Evolutionary conservation across 2,888 invertebrate species (phyloP), one percentile per base, ranked within the genome.

Genomic region (Synanthedon formicaeformis): DNA sequence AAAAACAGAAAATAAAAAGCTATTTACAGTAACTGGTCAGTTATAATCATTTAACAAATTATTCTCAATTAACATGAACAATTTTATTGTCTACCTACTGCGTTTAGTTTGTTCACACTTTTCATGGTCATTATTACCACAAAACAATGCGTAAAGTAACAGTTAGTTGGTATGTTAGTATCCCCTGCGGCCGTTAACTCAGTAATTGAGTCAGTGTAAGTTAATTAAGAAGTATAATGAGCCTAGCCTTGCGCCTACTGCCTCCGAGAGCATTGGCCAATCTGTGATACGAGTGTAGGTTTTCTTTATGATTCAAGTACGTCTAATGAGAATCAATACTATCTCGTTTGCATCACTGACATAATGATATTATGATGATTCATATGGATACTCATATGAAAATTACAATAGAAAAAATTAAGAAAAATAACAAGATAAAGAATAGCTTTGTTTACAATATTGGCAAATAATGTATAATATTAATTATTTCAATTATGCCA

Each of bases 211-310:
- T 56, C 51, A 50, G 52, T 58, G 52, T 59, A 58, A 58, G 53
- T 62, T 62, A 61, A 64, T 64, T 61, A 65, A 55, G 56, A 57
- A 60, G 53, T 57, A 56, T 60, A 60, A 60, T 60, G 56, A 60
- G 57, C 53, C 56, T 58, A 61, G 55, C 60, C 61, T 63, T 62
- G 64, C 56, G 41, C 52, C 55, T 59, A 58, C 60, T 55, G 51
- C 48, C 56, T 52, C 54, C 50, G 48, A 55, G 49, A 52, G 52
- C 52, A 54, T 58, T 67, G 56, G 54, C 56, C 57, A 66, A 67
- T 60, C 57, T 52, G 13, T 53, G 40, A 50, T 52, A 52, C 53
- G 52, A 57, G 58, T 62, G 58, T 59, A 62, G 60, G 62, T 58
- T 58, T 50, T 52, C 55, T 34, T 45, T 10, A 13, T 13, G 45